Evolutionary conservation across 35 echinoderm and acorn worm genomes (phyloP).

Genomic region (Strongylocentrotus purpuratus): DNA sequence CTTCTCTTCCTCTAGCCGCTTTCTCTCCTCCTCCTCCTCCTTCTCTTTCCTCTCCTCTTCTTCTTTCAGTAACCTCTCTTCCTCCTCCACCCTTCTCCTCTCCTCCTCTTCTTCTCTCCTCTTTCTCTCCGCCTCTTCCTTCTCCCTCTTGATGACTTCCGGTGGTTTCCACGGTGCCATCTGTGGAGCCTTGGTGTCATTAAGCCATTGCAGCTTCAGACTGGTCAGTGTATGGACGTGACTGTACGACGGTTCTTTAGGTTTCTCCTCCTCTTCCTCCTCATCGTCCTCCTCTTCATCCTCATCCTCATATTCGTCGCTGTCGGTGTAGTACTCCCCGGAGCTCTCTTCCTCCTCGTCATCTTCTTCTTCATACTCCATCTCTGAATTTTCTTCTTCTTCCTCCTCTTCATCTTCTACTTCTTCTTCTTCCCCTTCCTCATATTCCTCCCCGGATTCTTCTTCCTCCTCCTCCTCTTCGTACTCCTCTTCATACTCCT

Average conservation of each 20-base stretch:
- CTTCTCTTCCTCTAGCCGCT: conserved; percentile 8
- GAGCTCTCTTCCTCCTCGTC: conserved; percentile 48
- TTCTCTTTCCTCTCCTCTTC: conserved; percentile 35
- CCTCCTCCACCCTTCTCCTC: conserved; percentile 1
- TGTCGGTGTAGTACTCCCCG: conserved; percentile 45
- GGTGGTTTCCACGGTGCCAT: conserved; percentile 63
- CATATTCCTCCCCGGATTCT: conserved; percentile 59
- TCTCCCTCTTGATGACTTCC: conserved; percentile 51
- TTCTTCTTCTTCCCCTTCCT: conserved; percentile 44
- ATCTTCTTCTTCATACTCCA: conserved; percentile 50
- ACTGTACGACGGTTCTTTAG: conserved; percentile 49
- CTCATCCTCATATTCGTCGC: conserved; percentile 42
- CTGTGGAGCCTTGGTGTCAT: conserved; percentile 62
- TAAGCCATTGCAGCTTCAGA: conserved; percentile 79
- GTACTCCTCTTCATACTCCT: conserved; percentile 46
- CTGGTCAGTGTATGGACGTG: conserved; percentile 63
- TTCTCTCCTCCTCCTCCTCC: conserved; percentile 35
- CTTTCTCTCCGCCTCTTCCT: conserved; percentile 38
- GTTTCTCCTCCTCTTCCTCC: conserved; percentile 46
- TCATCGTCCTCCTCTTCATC: conserved; percentile 59
- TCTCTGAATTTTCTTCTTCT: conserved; percentile 32
- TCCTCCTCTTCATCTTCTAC: conserved; percentile 51
- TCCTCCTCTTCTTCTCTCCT: conserved; percentile 25
- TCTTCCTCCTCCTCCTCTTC: conserved; percentile 55
- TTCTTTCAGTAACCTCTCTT: conserved; percentile 14